Conservation (phyloP, 2,888 invertebrate genomes). For the Eristalis arbustorum region DNA sequence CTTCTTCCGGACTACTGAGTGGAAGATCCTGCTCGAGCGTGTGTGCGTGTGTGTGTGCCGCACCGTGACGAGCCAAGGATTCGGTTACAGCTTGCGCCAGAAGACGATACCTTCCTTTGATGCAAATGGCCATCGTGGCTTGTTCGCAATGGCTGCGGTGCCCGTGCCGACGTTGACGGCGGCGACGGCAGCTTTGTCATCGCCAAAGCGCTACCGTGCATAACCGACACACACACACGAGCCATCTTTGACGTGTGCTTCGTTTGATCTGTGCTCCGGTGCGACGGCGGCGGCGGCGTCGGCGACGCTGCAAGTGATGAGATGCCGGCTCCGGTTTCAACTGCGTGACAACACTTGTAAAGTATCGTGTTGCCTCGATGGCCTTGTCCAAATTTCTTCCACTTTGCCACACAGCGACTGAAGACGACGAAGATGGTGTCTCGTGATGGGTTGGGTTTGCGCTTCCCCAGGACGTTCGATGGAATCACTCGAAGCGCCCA, state of each 20-base stretch:
- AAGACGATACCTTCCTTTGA: conserved; percentile 17
- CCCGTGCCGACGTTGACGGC: background rate
- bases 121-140: conserved; percentile 54
- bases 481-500: background rate
- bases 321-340: background rate
- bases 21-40: conserved; percentile 59
- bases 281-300: background rate
- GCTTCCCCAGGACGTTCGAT: background rate
- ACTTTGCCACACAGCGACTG: background rate
- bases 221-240: conserved; percentile 36
- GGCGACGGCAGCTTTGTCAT: conserved; percentile 44
- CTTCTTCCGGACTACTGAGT: conserved; percentile 61
- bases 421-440: too few relatives aligned
- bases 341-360: background rate
- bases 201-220: conserved; percentile 43
- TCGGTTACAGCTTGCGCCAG: conserved; percentile 47
- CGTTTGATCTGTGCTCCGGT: conserved; percentile 42
- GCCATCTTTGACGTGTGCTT: conserved; percentile 53
- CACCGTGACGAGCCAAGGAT: conserved; percentile 60
- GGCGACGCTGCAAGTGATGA: background rate
- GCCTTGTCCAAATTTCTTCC: background rate
- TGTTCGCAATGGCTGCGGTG: conserved; percentile 6
- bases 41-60: conserved; percentile 51
- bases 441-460: too few relatives aligned
- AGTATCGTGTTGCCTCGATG: background rate